phyloP scores from a whole-genome alignment of 2,888 invertebrate genomes.

The Limulus polyphemus region DNA sequence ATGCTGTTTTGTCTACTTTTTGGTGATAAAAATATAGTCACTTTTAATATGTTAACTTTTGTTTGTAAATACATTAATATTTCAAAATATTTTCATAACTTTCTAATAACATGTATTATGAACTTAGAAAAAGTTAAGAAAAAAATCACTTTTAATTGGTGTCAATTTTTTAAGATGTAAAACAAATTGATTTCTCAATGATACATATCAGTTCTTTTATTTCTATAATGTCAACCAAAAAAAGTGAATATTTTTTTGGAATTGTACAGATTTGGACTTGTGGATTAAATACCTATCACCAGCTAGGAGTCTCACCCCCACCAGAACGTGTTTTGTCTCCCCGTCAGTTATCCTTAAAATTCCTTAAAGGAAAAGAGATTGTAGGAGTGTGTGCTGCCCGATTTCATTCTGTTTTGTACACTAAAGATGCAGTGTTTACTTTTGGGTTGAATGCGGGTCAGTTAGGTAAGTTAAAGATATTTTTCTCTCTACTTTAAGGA shows the following conservation, averaged over 20 bases:
- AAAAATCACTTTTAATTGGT: no score
- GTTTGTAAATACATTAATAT: no score
- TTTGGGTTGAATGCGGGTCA: slow-evolving; percentile 77
- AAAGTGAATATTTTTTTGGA: background rate
- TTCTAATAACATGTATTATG: no score
- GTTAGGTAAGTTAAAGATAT: slow-evolving; percentile 41
- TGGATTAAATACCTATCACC: slow-evolving; percentile 52
- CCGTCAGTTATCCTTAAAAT: slow-evolving; percentile 31
- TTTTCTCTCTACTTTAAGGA: background rate
- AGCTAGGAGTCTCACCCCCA: slow-evolving; percentile 48
- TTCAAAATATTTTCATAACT: no score
- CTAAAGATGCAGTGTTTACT: slow-evolving; percentile 49
- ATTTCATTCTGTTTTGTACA: slow-evolving; percentile 58
- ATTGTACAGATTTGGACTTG: slow-evolving; percentile 44
- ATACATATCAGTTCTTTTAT: no score
- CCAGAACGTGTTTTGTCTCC: slow-evolving; percentile 42
- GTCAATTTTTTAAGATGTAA: no score
- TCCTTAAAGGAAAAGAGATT: slow-evolving; percentile 33
- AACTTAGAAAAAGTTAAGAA: no score
- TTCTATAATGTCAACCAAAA: background rate
- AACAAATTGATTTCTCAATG: no score
- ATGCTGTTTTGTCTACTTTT: no score
- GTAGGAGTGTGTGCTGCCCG: slow-evolving; percentile 52
- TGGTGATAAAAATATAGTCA: no score
- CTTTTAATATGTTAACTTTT: no score